Evolutionary conservation across 2,797 vertebrate species (phyloP), one percentile per base, ranked within the genome.

Genomic region (Chromobotia macracanthus): DNA sequence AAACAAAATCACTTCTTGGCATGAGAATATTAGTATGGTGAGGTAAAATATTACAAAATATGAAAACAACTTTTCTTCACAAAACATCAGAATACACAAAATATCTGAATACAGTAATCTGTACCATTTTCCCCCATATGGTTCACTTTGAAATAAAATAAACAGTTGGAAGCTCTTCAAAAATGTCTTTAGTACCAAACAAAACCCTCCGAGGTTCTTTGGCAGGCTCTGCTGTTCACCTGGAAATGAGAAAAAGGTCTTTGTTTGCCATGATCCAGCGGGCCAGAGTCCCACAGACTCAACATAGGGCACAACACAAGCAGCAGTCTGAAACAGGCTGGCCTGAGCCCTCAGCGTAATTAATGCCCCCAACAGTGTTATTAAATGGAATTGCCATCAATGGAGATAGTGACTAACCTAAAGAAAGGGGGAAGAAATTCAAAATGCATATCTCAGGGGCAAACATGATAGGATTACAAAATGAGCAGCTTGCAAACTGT

Each of bases 401-500:
- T 64, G 79, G 87, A 83, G 88, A 90, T 87, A 90, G 72, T 81
- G 86, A 91, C 87, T 86, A 88, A 91, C 88, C 53, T 80, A 91
- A 84, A 79, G 89, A 90, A 80, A 79, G 74, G n/a, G 61, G 77
- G 84, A 91, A 83, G 87, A 87, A 89, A 90, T 91, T 92, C 91
- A 89, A 87, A 92, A 87, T 84, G 89, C 86, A 93, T 80, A 72
- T 93, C 93, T 94, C 89, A 89, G 93, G 94, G 95, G 94, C 91
- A 92, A 96, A 93, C 86, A 82, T 77, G 94, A 96, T 96, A 95
- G 94, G 94, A 95, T 96, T 96, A 95, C 95, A 94, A 92, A 94
- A 94, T 89, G 92, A 96, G 94, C 95, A 95, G 95, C 95, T 96
- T 96, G 95, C 93, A 94, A 94, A 95, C 95, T 95, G 95, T 93